Percentiles rank a stretch among this genome's conserved stretches.
phyloP scores from a whole-genome alignment of 2,888 invertebrate genomes.

The Sympetrum striolatum region DNA sequence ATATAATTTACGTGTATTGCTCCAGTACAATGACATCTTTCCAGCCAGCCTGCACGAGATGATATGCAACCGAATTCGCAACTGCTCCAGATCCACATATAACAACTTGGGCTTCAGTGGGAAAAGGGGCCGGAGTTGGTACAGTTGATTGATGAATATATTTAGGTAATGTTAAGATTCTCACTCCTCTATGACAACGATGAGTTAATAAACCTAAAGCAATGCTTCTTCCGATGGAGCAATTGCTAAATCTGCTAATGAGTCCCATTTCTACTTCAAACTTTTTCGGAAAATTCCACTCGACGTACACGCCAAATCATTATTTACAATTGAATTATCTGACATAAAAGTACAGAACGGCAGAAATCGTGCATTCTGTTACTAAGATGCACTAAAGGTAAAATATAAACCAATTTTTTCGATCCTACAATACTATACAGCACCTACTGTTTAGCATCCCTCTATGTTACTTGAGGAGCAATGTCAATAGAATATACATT shows the following conservation, averaged over 20 bases:
- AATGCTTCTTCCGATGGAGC: neutral
- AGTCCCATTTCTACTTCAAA: neutral
- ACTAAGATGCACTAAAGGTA: neutral
- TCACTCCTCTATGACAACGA: neutral
- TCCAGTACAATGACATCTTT: slow-evolving; percentile 74
- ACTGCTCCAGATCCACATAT: slow-evolving; percentile 74
- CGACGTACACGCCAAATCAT: neutral
- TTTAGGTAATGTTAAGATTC: neutral
- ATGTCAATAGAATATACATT: too few species aligned
- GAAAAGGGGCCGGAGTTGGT: slow-evolving; percentile 50
- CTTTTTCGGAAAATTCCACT: neutral
- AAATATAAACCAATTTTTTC: too few species aligned
- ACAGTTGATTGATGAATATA: neutral
- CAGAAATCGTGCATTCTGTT: neutral
- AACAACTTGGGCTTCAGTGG: slow-evolving; percentile 64
- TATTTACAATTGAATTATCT: neutral
- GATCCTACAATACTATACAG: too few species aligned
- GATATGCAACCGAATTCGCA: slow-evolving; percentile 78
- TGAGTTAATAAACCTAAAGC: neutral
- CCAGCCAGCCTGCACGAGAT: slow-evolving; percentile 72
- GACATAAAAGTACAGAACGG: neutral
- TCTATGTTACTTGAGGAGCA: too few species aligned
- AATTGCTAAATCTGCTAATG: neutral
- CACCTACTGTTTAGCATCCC: too few species aligned
- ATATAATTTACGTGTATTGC: slow-evolving; percentile 62